phyloP scores from a whole-genome alignment of 2,888 invertebrate genomes.

The Bembecia ichneumoniformis region DNA sequence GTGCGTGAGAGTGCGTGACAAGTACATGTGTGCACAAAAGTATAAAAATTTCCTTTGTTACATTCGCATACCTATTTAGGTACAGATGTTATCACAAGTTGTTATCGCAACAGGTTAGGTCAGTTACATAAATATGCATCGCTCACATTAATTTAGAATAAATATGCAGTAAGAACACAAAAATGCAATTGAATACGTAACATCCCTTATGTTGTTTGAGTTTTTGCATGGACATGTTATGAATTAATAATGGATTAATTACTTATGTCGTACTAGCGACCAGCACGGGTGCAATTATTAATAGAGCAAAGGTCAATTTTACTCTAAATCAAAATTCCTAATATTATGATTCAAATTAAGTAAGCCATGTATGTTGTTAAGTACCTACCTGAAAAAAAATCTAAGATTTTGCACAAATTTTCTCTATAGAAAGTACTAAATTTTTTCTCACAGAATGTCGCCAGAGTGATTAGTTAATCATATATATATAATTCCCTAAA shows the following conservation, averaged over 20 bases:
- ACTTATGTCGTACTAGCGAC: conserved; percentile 8
- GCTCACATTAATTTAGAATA: conserved; percentile 4
- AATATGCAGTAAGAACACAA: conserved; percentile 23
- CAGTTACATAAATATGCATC: background rate
- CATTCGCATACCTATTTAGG: conserved; percentile 26
- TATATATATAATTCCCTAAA: too few relatives aligned
- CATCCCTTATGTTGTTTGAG: conserved; percentile 5
- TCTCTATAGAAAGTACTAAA: too few relatives aligned
- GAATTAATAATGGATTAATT: conserved; percentile 48
- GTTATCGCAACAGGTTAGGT: conserved; percentile 3
- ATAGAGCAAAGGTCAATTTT: background rate
- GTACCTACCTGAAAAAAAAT: too few relatives aligned
- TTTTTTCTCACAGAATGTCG: too few relatives aligned
- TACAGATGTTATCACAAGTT: conserved; percentile 38
- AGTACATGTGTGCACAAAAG: conserved; percentile 13
- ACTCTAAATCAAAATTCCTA: too few relatives aligned
- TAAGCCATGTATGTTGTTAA: too few relatives aligned
- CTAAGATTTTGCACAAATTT: too few relatives aligned
- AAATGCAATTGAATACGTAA: conserved; percentile 36
- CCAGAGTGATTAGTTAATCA: too few relatives aligned
- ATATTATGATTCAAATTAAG: too few relatives aligned
- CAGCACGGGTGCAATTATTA: background rate
- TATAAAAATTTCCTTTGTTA: conserved; percentile 22
- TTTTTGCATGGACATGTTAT: conserved; percentile 43
- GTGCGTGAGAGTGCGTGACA: conserved; percentile 43